Base-by-base conservation (phyloP, 1,140 invertebrate species). In the Dendrolimus punctatus region DNA sequence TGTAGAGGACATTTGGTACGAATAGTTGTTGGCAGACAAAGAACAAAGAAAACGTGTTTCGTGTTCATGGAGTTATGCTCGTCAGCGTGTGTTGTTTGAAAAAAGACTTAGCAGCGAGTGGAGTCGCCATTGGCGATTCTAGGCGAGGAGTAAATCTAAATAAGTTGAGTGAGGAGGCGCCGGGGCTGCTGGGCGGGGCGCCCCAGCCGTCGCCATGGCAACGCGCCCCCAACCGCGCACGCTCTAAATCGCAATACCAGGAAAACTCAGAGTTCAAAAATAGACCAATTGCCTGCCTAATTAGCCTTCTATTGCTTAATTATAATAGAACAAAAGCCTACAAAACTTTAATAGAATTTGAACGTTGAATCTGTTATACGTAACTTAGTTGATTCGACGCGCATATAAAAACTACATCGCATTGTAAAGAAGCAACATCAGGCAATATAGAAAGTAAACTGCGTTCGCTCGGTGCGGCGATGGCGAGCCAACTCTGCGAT, bases 401-500 rank as follows among this genome's bases (percentile, higher is more conserved):
- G 41, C 47, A 51, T 48, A 7, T 54, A 58, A 53, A 51, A 55
- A 58, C 45, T 9, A 52, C 41, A 39, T 39, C 42, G 53, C 37
- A 53, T 56, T 46, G 50, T 60, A 56, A 53, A 52, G 45, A 60
- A 38, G 39, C 8, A 41, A 45, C 54, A 55, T 61, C 58, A 62
- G 48, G 56, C 55, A 68, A 66, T 71, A 76, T 85, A 85, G 81
- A 85, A 85, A 85, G 81, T 85, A 78, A 78, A 76, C 74, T 79
- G 71, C 66, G 76, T 78, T 73, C 73, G 71, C 67, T 72, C 67
- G 41, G 53, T 40, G 42, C 52, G 55, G 53, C 55, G 46, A 36
- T 69, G 73, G 73, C 76, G 61, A 77, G 78, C 68, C 76, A 76
- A 73, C 61, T 80, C 73, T 67, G 62, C 80, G 74, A 78, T 85